phyloP scores from a whole-genome alignment of 2,888 invertebrate genomes.

The Drosophila mettleri region DNA sequence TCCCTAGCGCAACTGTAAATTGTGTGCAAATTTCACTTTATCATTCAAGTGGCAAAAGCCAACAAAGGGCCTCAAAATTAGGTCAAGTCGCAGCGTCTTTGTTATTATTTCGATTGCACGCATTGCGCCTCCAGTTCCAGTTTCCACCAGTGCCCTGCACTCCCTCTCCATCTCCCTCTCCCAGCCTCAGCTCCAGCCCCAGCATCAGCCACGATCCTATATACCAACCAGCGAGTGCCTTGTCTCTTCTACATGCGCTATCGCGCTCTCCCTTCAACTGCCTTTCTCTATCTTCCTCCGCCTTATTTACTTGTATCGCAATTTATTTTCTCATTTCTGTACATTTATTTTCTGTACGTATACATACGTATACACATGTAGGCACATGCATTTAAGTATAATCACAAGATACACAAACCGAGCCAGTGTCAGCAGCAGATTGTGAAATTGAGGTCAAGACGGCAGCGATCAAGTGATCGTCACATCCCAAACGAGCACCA shows the following conservation, averaged over 20 bases:
- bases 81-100: constrained; percentile 80
- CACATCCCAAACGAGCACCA: constrained; percentile 20
- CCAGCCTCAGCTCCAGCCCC: too few species aligned
- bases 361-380: background rate
- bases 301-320: constrained; percentile 59
- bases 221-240: background rate
- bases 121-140: constrained; percentile 14
- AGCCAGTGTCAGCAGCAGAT: constrained; percentile 24
- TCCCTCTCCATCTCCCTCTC: too few species aligned
- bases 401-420: background rate
- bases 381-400: background rate
- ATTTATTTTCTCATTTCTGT: constrained; percentile 35
- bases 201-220: constrained; percentile 14
- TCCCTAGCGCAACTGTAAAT: constrained; percentile 22
- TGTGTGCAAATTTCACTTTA: constrained; percentile 59
- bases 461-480: constrained; percentile 57
- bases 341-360: background rate
- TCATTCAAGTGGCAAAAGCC: constrained; percentile 62
- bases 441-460: constrained; percentile 75
- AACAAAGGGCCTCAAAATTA: constrained; percentile 81
- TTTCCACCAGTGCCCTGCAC: background rate
- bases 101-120: constrained; percentile 42
- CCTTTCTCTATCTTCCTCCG: constrained; percentile 11
- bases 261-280: background rate
- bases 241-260: constrained; percentile 5